Conservation (phyloP, 2,113 vertebrate genomes). For the Meles meles region DNA sequence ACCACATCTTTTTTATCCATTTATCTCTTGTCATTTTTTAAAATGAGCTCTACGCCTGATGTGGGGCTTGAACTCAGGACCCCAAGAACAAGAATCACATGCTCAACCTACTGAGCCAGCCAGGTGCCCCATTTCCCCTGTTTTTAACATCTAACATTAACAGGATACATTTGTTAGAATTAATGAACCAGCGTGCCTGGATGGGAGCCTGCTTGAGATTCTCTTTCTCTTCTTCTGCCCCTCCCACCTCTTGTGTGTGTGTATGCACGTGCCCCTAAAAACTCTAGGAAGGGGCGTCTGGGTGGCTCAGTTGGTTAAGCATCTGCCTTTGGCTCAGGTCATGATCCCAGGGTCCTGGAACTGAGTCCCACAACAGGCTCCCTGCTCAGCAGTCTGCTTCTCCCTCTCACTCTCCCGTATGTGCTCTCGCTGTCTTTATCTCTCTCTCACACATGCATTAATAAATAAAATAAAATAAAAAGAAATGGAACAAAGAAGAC, state of each 20-base stretch:
- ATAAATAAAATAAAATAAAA: too few species aligned
- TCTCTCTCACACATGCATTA: too few species aligned
- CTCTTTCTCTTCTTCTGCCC: not conserved
- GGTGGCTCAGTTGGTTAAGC: too few species aligned
- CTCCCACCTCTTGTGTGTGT: not conserved
- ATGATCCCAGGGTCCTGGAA: too few species aligned
- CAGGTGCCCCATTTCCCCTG: not conserved
- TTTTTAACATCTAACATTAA: not conserved
- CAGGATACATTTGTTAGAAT: not conserved
- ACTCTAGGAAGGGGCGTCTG: not conserved
- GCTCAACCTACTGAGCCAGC: not conserved
- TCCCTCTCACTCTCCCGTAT: too few species aligned
- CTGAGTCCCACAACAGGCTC: too few species aligned
- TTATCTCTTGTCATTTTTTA: too few species aligned
- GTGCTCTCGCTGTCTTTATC: too few species aligned
- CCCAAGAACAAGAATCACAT: not conserved
- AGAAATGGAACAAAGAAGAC: not conserved
- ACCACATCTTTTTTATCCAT: too few species aligned
- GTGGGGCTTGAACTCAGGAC: not conserved
- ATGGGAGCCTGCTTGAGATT: not conserved
- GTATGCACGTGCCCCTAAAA: not conserved
- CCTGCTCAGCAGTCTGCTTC: too few species aligned
- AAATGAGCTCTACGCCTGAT: not conserved
- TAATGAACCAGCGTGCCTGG: not conserved
- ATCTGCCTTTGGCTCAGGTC: too few species aligned